Evolutionary conservation across 2,888 invertebrate genomes (phyloP).

Genomic region (Latrodectus hesperus): DNA sequence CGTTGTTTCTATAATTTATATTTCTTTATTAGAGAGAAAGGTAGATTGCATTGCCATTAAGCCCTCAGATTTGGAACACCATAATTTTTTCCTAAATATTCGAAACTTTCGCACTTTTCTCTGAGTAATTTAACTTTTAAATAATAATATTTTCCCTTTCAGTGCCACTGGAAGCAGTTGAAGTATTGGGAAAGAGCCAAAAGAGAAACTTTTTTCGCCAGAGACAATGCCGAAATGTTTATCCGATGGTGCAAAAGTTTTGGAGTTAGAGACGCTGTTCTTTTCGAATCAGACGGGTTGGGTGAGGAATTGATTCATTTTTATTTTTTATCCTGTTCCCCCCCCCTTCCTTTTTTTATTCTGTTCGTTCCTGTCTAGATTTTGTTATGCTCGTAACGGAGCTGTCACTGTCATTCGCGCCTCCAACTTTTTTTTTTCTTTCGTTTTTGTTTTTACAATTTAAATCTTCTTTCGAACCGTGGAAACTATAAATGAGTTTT

Average conservation of each 20-base stretch:
- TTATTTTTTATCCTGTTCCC: neutral
- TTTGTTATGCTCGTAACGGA: neutral
- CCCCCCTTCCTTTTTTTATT: neutral
- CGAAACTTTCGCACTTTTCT: neutral
- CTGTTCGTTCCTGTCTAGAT: neutral
- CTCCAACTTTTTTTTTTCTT: neutral
- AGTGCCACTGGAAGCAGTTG: slow-evolving; percentile 78
- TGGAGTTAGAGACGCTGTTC: slow-evolving; percentile 88
- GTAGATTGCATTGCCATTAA: neutral
- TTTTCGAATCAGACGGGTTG: slow-evolving; percentile 92
- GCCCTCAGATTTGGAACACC: neutral
- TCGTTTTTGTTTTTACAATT: neutral
- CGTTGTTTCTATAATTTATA: too few relatives aligned
- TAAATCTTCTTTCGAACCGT: too few relatives aligned
- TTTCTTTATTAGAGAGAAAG: too few relatives aligned
- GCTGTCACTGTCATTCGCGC: slow-evolving; percentile 33
- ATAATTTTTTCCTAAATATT: neutral
- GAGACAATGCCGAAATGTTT: slow-evolving; percentile 93
- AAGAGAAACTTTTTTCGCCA: slow-evolving; percentile 89
- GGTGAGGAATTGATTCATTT: slow-evolving; percentile 78
- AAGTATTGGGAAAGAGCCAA: slow-evolving; percentile 89
- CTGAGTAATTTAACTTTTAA: neutral
- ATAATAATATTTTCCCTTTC: slow-evolving; percentile 3
- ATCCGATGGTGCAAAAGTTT: slow-evolving; percentile 88
- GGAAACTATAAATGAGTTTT: too few relatives aligned